These are phyloP conservation scores for Oligia strigilis DNA, from an alignment of 2,888 invertebrate genomes.

Conservation along the genomic window DNA sequence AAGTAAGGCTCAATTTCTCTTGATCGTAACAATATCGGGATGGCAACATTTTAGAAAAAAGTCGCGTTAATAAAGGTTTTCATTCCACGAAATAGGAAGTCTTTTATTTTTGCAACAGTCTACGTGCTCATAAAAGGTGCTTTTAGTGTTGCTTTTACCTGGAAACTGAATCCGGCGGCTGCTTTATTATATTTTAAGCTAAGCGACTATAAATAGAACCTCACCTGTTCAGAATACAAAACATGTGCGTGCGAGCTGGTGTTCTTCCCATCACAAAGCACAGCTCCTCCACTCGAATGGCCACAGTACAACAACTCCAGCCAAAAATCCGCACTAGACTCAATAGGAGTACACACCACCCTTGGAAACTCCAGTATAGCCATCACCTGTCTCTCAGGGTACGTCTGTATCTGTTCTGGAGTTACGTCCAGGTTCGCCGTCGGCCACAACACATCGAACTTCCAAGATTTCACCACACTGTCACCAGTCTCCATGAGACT, in stretches of 20 bases:
- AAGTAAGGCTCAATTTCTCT: background rate
- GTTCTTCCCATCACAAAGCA: constrained; percentile 92
- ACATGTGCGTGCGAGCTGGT: constrained; percentile 90
- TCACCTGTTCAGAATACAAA: constrained; percentile 94
- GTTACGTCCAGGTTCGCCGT: constrained; percentile 93
- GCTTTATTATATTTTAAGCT: background rate
- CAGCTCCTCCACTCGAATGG: constrained; percentile 91
- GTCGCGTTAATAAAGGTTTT: background rate
- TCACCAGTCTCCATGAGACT: constrained; percentile 84
- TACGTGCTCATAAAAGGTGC: background rate
- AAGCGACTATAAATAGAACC: background rate
- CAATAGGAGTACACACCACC: constrained; percentile 92
- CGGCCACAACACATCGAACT: constrained; percentile 96
- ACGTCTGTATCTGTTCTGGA: constrained; percentile 94
- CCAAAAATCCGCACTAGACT: constrained; percentile 93
- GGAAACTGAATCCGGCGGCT: too few relatives aligned
- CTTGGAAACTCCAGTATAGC: constrained; percentile 94
- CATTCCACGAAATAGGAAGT: background rate
- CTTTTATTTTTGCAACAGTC: background rate
- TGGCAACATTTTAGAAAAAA: background rate
- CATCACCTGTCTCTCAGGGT: constrained; percentile 94
- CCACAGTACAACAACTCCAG: constrained; percentile 95
- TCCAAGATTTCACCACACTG: constrained; percentile 87
- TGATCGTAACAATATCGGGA: background rate
- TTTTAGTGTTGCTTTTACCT: background rate